Conservation (phyloP, 1,140 invertebrate genomes). For the Adelges cooleyi region DNA sequence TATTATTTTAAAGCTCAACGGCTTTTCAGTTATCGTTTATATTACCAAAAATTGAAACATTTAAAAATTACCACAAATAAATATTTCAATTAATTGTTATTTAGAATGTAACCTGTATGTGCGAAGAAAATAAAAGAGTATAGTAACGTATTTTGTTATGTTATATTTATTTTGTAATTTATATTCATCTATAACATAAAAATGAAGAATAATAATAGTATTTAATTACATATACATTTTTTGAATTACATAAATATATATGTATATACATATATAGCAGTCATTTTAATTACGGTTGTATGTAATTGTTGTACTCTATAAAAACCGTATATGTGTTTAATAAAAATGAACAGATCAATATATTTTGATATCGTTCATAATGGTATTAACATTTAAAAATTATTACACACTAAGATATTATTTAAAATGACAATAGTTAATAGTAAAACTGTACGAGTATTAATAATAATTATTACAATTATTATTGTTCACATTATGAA, state of each 20-base stretch:
- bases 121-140: conserved; percentile 1
- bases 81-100: no score
- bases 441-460: conserved; percentile 20
- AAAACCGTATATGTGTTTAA: conserved; percentile 16
- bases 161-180: conserved; percentile 19
- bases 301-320: conserved; percentile 13
- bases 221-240: conserved; percentile 1
- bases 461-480: conserved; percentile 8
- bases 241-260: background rate
- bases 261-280: no score
- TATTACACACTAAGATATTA: conserved; percentile 11
- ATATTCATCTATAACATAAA: conserved; percentile 14
- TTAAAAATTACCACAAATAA: no score
- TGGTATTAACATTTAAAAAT: background rate
- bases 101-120: background rate
- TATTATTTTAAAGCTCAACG: no score
- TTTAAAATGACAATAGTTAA: conserved; percentile 22
- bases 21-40: no score
- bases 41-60: no score
- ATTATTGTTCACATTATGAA: conserved; percentile 20
- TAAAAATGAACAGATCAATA: conserved; percentile 12
- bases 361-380: background rate
- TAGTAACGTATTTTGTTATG: background rate
- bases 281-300: conserved; percentile 18
- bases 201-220: conserved; percentile 17